These are phyloP conservation scores for Hoplias malabaricus DNA, from an alignment of 2,113 vertebrate genomes.

Conservation along the genomic window DNA sequence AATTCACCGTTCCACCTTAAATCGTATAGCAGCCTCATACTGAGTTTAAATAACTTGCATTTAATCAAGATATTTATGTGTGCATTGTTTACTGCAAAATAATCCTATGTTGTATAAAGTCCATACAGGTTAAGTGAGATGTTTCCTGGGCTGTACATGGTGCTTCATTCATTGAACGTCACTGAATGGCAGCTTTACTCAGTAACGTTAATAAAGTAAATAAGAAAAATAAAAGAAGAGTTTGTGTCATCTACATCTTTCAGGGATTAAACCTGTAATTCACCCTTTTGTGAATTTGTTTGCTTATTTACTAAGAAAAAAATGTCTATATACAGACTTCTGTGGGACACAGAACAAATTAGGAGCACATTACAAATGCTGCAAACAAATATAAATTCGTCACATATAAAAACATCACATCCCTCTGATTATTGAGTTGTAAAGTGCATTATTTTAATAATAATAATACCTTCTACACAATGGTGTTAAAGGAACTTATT, in stretches of 20 bases:
- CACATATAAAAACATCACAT: too few relatives aligned
- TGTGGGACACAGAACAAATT: too few relatives aligned
- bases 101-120: not conserved
- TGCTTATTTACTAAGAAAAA: not conserved
- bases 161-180: not conserved
- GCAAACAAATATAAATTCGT: too few relatives aligned
- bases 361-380: too few relatives aligned
- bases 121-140: not conserved
- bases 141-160: not conserved
- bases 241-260: not conserved
- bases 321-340: not conserved
- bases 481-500: too few relatives aligned
- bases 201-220: not conserved
- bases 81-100: not conserved
- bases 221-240: not conserved
- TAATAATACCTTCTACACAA: too few relatives aligned
- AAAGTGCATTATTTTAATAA: too few relatives aligned
- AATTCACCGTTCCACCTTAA: too few relatives aligned
- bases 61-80: not conserved
- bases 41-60: not conserved
- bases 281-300: not conserved
- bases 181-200: not conserved
- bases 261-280: not conserved
- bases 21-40: too few relatives aligned
- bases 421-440: too few relatives aligned